Evolutionary conservation across 2,888 invertebrate genomes (phyloP).

Genomic region (Apoda limacodes): DNA sequence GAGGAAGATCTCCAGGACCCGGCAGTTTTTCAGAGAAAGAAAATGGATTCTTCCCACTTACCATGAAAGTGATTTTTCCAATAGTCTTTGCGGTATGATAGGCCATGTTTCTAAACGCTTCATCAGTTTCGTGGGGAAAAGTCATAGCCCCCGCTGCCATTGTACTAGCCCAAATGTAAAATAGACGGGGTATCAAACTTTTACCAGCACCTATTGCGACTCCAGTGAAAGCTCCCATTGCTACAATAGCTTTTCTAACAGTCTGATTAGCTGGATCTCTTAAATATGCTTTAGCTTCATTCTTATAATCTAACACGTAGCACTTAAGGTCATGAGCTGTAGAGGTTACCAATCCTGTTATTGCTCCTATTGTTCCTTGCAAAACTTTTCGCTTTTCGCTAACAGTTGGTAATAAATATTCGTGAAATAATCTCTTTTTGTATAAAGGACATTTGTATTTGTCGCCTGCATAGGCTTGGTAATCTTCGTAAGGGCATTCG

Average conservation of each 20-base stretch:
- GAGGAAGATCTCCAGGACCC: constrained; percentile 31
- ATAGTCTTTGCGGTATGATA: constrained; percentile 23
- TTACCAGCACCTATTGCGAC: constrained; percentile 21
- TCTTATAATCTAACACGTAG: constrained; percentile 18
- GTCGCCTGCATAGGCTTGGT: constrained; percentile 31
- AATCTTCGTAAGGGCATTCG: constrained; percentile 35
- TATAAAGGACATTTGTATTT: constrained; percentile 27
- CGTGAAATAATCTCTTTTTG: constrained; percentile 31
- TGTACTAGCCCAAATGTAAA: constrained; percentile 28
- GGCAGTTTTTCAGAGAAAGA: constrained; percentile 29
- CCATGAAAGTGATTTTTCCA: no score
- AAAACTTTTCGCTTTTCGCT: constrained; percentile 20
- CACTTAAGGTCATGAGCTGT: constrained; percentile 15
- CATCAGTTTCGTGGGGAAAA: constrained; percentile 44
- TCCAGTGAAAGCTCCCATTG: constrained; percentile 25
- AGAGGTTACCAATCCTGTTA: constrained; percentile 13
- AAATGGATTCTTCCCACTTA: constrained; percentile 23
- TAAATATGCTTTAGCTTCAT: constrained; percentile 27
- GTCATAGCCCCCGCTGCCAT: constrained; percentile 33
- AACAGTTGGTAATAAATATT: constrained; percentile 32
- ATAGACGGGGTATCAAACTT: constrained; percentile 22
- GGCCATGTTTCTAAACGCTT: constrained; percentile 25
- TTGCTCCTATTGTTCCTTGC: constrained; percentile 12
- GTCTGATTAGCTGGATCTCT: constrained; percentile 28
- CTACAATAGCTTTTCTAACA: constrained; percentile 26